phyloP scores from a whole-genome alignment of 2,888 invertebrate genomes.

The Hypomecis atomaria region DNA sequence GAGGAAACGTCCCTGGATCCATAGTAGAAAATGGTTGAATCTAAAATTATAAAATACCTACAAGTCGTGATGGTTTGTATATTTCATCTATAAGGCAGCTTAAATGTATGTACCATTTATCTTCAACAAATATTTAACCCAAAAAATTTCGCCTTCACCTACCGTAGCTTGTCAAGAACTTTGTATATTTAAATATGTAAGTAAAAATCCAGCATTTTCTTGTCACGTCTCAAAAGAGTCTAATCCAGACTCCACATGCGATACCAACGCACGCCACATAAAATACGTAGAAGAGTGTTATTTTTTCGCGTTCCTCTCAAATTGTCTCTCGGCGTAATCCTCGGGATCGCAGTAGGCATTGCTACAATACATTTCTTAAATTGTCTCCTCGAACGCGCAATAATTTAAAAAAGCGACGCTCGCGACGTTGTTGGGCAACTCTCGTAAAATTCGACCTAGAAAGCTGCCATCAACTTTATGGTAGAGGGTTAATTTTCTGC shows the following conservation, averaged over 20 bases:
- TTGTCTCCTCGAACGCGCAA: constrained; percentile 75
- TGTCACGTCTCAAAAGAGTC: constrained; percentile 19
- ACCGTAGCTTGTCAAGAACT: no score
- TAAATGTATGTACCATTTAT: no score
- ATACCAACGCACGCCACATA: constrained; percentile 32
- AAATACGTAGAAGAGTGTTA: constrained; percentile 63
- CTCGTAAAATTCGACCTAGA: constrained; percentile 48
- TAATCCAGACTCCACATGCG: constrained; percentile 15
- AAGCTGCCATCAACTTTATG: constrained; percentile 29
- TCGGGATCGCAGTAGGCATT: constrained; percentile 60
- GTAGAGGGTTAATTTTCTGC: constrained; percentile 24
- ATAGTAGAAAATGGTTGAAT: no score
- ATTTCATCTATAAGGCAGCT: no score
- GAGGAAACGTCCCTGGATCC: no score
- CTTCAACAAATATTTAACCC: no score
- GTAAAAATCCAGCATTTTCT: constrained; percentile 5
- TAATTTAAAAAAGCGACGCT: constrained; percentile 67
- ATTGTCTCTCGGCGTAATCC: constrained; percentile 66
- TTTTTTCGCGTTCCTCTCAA: constrained; percentile 63
- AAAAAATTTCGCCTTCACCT: no score
- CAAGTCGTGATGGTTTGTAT: no score
- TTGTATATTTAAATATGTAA: neutral
- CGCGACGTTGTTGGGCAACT: constrained; percentile 44
- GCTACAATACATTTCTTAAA: constrained; percentile 73
- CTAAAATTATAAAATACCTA: no score